Conservation (phyloP, 2,113 vertebrate genomes). For the Zosterops japonicus region DNA sequence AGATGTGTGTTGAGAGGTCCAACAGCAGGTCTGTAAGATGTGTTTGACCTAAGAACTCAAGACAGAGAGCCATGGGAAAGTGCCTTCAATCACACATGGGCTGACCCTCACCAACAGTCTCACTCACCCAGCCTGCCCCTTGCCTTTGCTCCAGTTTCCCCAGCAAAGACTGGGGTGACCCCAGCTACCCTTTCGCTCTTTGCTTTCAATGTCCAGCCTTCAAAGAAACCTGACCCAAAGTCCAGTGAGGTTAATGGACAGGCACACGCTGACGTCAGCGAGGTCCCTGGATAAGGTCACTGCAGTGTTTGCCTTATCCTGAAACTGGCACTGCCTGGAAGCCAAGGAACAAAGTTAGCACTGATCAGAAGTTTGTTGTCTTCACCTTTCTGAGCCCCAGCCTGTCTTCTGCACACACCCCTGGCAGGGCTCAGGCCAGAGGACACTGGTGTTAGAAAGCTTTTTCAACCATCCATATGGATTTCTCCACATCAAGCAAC, state of each 20-base stretch:
- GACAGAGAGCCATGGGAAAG: background rate
- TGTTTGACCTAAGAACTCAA: background rate
- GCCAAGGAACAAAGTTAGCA: background rate
- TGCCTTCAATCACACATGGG: background rate
- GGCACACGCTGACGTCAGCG: background rate
- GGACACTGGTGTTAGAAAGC: background rate
- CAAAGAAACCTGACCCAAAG: constrained; percentile 39
- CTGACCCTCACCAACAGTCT: background rate
- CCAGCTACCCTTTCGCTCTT: background rate
- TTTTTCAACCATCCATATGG: background rate
- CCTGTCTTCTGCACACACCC: background rate
- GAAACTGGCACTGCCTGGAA: background rate
- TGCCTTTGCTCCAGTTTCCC: background rate
- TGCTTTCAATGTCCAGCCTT: background rate
- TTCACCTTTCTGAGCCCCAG: background rate
- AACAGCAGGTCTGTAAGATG: background rate
- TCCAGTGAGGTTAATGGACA: background rate
- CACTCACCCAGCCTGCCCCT: background rate
- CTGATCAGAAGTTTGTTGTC: background rate
- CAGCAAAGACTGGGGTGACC: background rate
- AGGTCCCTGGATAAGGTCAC: constrained; percentile 29
- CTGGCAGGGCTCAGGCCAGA: background rate
- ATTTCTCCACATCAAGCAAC: background rate
- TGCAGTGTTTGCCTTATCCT: background rate
- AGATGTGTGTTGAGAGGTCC: background rate